Evolutionary conservation across 92 coral and sea anemone genomes (phyloP).

Genomic region (Metridium senile): DNA sequence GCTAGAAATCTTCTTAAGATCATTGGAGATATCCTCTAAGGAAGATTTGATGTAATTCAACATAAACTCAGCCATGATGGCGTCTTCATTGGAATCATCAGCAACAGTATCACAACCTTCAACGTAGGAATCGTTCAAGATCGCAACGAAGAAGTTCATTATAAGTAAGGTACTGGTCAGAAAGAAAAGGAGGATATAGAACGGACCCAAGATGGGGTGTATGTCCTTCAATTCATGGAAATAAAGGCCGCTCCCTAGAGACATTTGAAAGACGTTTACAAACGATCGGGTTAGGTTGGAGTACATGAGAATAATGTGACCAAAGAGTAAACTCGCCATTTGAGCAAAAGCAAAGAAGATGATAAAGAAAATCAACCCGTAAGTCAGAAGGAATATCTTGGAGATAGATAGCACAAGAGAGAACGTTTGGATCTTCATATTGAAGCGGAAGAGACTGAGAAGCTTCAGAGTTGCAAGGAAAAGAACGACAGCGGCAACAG

Average conservation of each 20-base stretch:
- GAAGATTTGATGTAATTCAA: conserved; percentile 33
- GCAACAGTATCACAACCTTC: conserved; percentile 58
- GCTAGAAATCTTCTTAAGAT: conserved; percentile 37
- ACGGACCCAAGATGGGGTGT: conserved; percentile 68
- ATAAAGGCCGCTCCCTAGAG: conserved; percentile 71
- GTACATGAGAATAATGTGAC: conserved; percentile 60
- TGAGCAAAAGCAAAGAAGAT: conserved; percentile 72
- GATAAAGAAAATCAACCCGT: conserved; percentile 53
- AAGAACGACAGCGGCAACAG: conserved; percentile 62
- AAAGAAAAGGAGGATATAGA: conserved; percentile 68
- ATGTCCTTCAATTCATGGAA: conserved; percentile 55
- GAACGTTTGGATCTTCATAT: conserved; percentile 66
- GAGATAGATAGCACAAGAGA: conserved; percentile 51
- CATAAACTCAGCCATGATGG: conserved; percentile 58
- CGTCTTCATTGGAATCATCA: conserved; percentile 40
- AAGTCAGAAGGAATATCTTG: conserved; percentile 55
- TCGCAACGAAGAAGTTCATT: conserved; percentile 85
- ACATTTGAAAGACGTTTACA: conserved; percentile 78
- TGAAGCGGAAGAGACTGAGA: conserved; percentile 75
- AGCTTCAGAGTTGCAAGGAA: conserved; percentile 82
- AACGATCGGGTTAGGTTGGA: conserved; percentile 64
- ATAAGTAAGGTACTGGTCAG: conserved; percentile 60
- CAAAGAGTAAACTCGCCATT: conserved; percentile 71
- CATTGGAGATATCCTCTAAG: conserved; percentile 50
- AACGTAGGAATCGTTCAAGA: conserved; percentile 82